Evolutionary conservation across 1,140 invertebrate genomes (phyloP).

Genomic region (Micrasema longulum): DNA sequence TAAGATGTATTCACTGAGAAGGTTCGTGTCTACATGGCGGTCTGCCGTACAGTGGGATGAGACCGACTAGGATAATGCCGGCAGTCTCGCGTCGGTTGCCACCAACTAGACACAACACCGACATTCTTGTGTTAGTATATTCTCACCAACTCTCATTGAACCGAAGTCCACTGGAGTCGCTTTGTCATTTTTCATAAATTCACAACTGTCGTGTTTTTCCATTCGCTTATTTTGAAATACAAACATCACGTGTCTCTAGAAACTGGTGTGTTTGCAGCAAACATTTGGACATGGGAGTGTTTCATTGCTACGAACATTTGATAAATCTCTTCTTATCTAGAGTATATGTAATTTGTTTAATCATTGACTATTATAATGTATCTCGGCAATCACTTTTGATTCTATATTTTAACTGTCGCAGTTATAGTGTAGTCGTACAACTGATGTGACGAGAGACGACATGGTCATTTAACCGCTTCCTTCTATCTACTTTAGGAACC

Average conservation of each 20-base stretch:
- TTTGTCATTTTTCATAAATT: conserved; percentile 23
- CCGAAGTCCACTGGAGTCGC: conserved; percentile 4
- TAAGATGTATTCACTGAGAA: too few relatives aligned
- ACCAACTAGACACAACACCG: neutral
- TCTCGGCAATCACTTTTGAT: conserved; percentile 53
- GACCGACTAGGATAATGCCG: neutral
- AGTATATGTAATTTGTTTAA: conserved; percentile 54
- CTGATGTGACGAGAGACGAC: conserved; percentile 45
- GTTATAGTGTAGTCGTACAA: conserved; percentile 50
- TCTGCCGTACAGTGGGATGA: neutral
- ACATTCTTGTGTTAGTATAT: neutral
- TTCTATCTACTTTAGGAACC: conserved; percentile 19
- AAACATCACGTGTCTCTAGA: conserved; percentile 24
- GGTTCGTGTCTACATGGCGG: neutral
- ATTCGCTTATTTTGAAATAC: conserved; percentile 39
- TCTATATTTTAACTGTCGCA: conserved; percentile 53
- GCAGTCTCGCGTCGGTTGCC: neutral
- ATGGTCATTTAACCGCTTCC: conserved; percentile 53
- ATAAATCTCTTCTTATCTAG: conserved; percentile 54
- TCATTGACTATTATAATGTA: conserved; percentile 54
- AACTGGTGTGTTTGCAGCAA: conserved; percentile 47
- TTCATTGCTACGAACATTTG: conserved; percentile 48
- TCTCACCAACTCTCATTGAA: neutral
- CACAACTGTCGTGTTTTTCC: conserved; percentile 27
- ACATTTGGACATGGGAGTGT: conserved; percentile 34